Conservation (phyloP, 2,888 invertebrate species). For the Ophion costatus region DNA sequence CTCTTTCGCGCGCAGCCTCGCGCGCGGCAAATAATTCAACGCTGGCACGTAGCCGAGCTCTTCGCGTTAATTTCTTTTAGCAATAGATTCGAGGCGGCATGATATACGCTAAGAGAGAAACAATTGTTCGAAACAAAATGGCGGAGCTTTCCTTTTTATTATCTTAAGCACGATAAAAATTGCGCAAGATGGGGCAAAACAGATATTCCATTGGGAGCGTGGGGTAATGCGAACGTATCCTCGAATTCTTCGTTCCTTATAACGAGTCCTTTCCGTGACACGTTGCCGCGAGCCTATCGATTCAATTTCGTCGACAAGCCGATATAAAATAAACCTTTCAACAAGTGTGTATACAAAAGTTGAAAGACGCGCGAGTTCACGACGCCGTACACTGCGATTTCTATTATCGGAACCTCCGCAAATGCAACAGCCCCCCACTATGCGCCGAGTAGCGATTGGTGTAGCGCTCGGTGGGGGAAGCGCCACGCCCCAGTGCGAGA, state of each 20-base stretch:
- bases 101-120: conserved; percentile 3
- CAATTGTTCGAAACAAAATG: background rate
- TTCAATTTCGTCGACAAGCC: conserved; percentile 53
- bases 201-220: conserved; percentile 14
- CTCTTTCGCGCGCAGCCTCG: background rate
- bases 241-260: conserved; percentile 11
- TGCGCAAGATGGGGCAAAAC: conserved; percentile 13
- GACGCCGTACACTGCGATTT: background rate
- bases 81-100: conserved; percentile 32
- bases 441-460: no score
- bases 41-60: background rate
- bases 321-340: conserved; percentile 59
- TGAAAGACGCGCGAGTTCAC: conserved; percentile 50
- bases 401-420: no score
- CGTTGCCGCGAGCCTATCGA: conserved; percentile 43
- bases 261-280: background rate
- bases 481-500: no score
- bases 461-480: no score
- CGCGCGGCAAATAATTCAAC: conserved; percentile 30
- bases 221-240: background rate
- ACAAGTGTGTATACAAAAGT: conserved; percentile 44
- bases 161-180: conserved; percentile 1
- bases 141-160: background rate
- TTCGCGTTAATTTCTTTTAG: conserved; percentile 23
- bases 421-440: no score